Conservation (phyloP, 2,113 vertebrate genomes). For the Chaenogobius annularis region DNA sequence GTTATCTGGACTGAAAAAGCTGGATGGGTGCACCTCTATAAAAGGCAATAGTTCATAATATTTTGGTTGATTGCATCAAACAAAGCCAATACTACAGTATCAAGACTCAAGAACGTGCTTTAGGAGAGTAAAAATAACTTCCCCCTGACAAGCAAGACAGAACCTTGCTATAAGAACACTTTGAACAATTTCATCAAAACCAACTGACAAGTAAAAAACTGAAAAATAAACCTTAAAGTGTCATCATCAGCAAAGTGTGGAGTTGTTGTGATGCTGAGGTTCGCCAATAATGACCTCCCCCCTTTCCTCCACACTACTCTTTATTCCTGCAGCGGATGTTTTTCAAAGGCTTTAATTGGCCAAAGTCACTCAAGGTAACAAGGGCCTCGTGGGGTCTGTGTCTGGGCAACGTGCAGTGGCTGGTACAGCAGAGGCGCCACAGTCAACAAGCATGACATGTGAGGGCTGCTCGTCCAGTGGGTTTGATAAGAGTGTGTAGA, state of each 20-base stretch:
- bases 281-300: conserved; percentile 28
- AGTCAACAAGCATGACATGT: conserved; percentile 29
- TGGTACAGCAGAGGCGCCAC: conserved; percentile 11
- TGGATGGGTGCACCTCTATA: background rate
- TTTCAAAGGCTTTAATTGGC: conserved; percentile 63
- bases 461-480: conserved; percentile 18
- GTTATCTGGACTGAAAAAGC: background rate
- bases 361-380: conserved; percentile 64
- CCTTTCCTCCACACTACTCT: conserved; percentile 22
- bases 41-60: background rate
- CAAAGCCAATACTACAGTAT: background rate
- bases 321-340: conserved; percentile 51
- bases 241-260: conserved; percentile 22
- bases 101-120: background rate
- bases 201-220: background rate
- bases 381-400: conserved; percentile 47
- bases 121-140: conserved; percentile 3
- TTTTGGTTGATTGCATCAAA: background rate
- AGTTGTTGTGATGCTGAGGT: conserved; percentile 45
- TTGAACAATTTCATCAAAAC: conserved; percentile 12
- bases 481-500: conserved; percentile 9
- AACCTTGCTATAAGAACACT: background rate
- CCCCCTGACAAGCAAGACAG: background rate
- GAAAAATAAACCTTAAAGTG: conserved; percentile 3
- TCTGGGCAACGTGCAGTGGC: conserved; percentile 36